phyloP scores from a whole-genome alignment of 2,797 vertebrate genomes.

The Halcyon badia region DNA sequence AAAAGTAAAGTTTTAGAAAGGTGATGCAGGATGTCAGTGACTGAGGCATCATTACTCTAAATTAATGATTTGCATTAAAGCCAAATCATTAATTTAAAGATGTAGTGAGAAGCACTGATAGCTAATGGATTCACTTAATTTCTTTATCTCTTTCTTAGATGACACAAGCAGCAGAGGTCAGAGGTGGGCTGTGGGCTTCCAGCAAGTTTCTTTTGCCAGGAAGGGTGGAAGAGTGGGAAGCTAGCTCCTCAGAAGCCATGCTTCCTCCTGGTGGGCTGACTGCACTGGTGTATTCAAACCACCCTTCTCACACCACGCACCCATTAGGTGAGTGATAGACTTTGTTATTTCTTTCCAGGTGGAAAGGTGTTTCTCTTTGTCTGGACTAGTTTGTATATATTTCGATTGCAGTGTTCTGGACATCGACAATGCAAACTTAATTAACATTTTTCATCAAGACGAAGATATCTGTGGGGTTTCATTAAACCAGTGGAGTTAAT shows the following conservation, averaged over 20 bases:
- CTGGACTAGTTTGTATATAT: background rate
- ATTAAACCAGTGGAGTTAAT: background rate
- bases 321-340: background rate
- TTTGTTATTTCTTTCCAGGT: background rate
- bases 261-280: background rate
- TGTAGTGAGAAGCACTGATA: background rate
- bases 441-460: background rate
- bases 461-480: background rate
- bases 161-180: background rate
- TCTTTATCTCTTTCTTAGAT: background rate
- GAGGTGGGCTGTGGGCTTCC: background rate
- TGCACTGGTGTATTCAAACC: background rate
- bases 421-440: background rate
- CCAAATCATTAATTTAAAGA: background rate
- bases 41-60: background rate
- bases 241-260: rapidly evolving
- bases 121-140: background rate
- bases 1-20: background rate
- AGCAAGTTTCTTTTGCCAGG: background rate
- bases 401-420: background rate
- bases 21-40: background rate
- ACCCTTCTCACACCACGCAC: rapidly evolving
- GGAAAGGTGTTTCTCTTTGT: background rate
- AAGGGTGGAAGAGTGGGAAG: background rate
- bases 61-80: background rate